Evolutionary conservation across 2,113 vertebrate genomes (phyloP), one percentile per base, ranked within the genome.

Genomic region (Ailuropoda melanoleuca): DNA sequence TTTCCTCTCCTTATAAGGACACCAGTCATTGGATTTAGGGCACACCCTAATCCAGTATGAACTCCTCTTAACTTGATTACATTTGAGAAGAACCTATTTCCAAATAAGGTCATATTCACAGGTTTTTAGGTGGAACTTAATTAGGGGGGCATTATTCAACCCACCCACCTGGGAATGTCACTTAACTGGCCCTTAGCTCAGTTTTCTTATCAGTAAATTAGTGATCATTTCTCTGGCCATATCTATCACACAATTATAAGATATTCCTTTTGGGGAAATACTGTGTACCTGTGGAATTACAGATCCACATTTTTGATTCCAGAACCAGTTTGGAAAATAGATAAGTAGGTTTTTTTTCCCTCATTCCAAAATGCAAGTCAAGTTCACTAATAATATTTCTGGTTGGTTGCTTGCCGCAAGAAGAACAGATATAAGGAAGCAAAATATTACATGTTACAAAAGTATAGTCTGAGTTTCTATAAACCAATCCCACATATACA

Each of bases 131-230:
- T 86, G 34, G 23, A 84, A 56, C 92, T 92, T 24, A 89, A 62
- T 80, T 86, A 18, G 62, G 1, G 24, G 21, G 6, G 3, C 26
- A 83, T 21, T 88, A 68, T 58, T 82, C n/a, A 94, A 90, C 31
- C 15, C 11, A 85, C 10, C 55, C 11, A 72, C 39, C 48, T 88
- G 15, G 29, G 37, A 77, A 68, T 82, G 37, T 70, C 43, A 90
- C 3, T 93, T 89, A 90, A 96, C 89, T 24, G 56, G 31, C 10
- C 58, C 29, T 50, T 77, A 17, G 74, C 23, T 97, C 83, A 50
- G 11, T 87, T 96, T 95, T 26, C 31, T 87, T 95, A 77, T 56
- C 68, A 74, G 26, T 43, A 97, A 94, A 95, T 66, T 83, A 34
- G 13, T n/a, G 56, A 82, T 17, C n/a, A 55, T 87, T 72, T 58